Percentiles rank a stretch among this genome's conserved stretches.
Evolutionary conservation across 2,113 vertebrate genomes (phyloP).

Genomic region (Pseudois nayaur): DNA sequence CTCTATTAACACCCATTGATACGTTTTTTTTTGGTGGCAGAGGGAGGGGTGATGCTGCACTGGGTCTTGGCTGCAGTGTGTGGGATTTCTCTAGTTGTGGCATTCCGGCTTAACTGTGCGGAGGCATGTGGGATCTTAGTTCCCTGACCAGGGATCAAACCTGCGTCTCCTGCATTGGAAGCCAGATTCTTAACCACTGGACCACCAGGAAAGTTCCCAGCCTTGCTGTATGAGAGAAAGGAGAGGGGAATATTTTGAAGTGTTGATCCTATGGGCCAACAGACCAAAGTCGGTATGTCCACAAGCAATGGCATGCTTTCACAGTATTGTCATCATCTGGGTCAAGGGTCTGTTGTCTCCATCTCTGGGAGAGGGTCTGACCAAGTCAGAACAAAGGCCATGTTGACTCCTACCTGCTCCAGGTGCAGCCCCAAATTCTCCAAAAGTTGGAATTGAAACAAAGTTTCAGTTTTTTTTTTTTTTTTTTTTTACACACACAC

Average conservation of each 20-base stretch:
- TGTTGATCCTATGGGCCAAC: background rate
- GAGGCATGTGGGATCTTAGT: background rate
- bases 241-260: background rate
- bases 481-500: background rate
- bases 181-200: background rate
- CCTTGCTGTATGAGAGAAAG: background rate
- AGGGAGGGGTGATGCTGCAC: background rate
- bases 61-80: background rate
- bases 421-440: background rate
- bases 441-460: background rate
- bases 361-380: background rate
- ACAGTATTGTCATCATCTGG: background rate
- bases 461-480: background rate
- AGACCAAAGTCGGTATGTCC: too few species aligned
- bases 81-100: background rate
- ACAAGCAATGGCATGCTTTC: background rate
- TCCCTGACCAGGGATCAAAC: background rate
- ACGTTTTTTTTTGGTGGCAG: background rate
- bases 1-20: fast-evolving
- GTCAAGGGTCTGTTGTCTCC: background rate
- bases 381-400: background rate
- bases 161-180: background rate
- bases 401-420: background rate
- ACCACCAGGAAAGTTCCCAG: background rate
- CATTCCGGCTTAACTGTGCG: background rate